Evolutionary conservation across 2,797 vertebrate species (phyloP).

Genomic region (Triplophysa bombifrons): DNA sequence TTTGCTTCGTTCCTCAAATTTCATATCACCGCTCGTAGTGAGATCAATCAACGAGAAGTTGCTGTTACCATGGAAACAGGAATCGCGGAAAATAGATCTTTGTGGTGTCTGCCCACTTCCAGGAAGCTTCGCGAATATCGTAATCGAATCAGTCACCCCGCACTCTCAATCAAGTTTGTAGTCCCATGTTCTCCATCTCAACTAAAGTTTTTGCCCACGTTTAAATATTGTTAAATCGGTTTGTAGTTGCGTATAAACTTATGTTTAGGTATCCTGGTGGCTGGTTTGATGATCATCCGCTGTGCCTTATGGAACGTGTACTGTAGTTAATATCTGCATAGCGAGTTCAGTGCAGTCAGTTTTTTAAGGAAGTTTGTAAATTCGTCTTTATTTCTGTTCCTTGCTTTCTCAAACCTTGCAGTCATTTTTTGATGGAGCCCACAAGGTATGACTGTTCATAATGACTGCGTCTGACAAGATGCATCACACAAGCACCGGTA

Average conservation of each 20-base stretch:
- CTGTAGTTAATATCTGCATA: too few relatives aligned
- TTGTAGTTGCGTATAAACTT: background rate
- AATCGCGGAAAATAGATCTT: background rate
- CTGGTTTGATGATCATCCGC: background rate
- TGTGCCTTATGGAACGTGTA: background rate
- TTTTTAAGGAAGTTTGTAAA: too few relatives aligned
- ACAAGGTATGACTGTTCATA: background rate
- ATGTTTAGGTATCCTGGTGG: background rate
- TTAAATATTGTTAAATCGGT: background rate
- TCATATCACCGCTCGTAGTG: background rate
- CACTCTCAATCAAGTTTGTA: background rate
- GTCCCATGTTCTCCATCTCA: background rate
- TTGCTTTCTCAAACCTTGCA: background rate
- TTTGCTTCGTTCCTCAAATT: background rate
- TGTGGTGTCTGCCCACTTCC: background rate
- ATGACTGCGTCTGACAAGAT: background rate
- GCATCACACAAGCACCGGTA: background rate
- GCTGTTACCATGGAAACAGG: conserved; percentile 8
- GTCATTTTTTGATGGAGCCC: background rate
- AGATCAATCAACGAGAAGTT: background rate
- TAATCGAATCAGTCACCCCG: background rate
- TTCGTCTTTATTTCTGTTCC: background rate
- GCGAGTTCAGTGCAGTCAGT: too few relatives aligned
- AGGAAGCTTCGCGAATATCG: background rate
- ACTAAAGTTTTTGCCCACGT: background rate